These are phyloP conservation scores for Daubentonia madagascariensis DNA, from an alignment of 2,113 vertebrate genomes.

Conservation along the genomic window DNA sequence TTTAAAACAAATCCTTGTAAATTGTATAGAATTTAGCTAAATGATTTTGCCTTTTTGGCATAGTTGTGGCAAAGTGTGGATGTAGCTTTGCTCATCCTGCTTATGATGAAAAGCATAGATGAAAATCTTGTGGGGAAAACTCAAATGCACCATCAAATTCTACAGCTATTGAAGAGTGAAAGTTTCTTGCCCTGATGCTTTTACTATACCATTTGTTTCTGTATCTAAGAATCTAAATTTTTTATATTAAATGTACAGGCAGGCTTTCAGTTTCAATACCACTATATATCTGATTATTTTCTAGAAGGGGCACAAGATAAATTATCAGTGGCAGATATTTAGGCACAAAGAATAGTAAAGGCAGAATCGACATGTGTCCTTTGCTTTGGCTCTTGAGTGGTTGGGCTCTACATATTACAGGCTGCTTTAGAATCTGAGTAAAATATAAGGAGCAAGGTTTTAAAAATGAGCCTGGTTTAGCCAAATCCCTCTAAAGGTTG, in stretches of 20 bases:
- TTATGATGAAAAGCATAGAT: neutral
- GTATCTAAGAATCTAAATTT: neutral
- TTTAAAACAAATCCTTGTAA: neutral
- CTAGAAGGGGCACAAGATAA: neutral
- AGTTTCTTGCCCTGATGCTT: neutral
- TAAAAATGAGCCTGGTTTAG: neutral
- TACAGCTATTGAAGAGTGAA: neutral
- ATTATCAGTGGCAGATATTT: neutral
- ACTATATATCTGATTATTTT: neutral
- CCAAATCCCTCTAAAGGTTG: neutral
- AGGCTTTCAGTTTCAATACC: neutral
- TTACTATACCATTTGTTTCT: neutral
- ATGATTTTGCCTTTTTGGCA: neutral
- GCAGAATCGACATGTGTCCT: neutral
- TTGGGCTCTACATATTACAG: neutral
- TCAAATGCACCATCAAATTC: constrained; percentile 12
- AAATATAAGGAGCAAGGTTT: neutral
- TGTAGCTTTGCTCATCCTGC: neutral
- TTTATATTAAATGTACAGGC: neutral
- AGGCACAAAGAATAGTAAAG: neutral
- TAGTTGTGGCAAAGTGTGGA: neutral
- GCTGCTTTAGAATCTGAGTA: neutral
- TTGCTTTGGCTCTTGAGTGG: neutral
- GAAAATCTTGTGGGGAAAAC: neutral
- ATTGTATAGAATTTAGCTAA: constrained; percentile 5